Percentiles rank a stretch among this genome's conserved stretches.
Evolutionary conservation across 2,113 vertebrate species (phyloP).

Genomic region (Gracilinanus agilis): DNA sequence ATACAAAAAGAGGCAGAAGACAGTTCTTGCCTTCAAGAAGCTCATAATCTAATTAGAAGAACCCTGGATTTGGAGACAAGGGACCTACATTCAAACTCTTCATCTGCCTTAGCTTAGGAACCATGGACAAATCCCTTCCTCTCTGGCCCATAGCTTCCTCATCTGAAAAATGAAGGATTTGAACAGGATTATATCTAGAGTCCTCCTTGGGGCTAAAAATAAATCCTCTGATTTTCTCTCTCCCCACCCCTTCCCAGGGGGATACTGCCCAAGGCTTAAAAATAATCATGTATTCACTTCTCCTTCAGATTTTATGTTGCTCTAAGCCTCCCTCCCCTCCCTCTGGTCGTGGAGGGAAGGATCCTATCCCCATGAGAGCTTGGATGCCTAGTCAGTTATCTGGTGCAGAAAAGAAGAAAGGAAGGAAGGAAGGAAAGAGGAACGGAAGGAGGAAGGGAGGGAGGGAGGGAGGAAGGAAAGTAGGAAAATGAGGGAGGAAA

Average conservation of each 20-base stretch:
- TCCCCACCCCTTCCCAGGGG: too few species aligned
- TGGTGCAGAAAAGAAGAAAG: neutral
- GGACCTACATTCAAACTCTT: neutral
- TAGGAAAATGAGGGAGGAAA: too few species aligned
- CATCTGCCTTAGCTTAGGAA: neutral
- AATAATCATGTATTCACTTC: neutral
- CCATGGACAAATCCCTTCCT: neutral
- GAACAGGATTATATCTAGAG: neutral
- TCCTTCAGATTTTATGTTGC: neutral
- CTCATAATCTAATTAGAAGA: neutral
- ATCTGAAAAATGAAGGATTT: neutral
- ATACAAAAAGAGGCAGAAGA: neutral
- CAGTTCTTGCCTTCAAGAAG: neutral
- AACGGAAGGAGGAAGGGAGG: fast-evolving
- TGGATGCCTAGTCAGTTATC: neutral
- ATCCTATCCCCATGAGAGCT: neutral
- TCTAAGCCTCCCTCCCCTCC: neutral
- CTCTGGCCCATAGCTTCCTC: neutral
- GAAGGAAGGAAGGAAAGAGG: neutral
- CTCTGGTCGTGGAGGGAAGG: neutral
- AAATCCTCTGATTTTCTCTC: neutral
- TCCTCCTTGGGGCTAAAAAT: neutral
- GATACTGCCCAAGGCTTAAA: neutral
- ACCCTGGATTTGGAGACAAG: neutral
- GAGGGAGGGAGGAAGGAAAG: too few species aligned